Base-by-base conservation (phyloP, 2,113 vertebrate species). In the Oryzias celebensis region DNA sequence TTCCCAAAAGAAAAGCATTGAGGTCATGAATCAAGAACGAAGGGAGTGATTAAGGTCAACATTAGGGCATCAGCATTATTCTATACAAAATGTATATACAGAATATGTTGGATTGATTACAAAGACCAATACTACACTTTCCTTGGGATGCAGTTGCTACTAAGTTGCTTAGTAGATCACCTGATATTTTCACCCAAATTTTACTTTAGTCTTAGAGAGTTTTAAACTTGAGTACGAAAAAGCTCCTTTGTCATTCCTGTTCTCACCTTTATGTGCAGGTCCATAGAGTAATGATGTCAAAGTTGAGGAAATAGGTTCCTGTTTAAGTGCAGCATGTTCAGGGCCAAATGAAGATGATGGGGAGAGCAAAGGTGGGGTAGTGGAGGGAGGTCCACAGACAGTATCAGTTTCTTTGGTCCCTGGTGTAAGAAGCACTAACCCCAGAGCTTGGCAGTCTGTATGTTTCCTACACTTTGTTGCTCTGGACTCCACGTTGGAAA, bases 361-460 rank as follows among this genome's bases (percentile, higher is more conserved):
- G 0, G 91, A 84, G 41, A 86, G 78, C 61, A 89, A 75, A 54
- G 81, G 81, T 77, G 77, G 0, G 76, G 73, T 58, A 73, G 78
- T 51, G 0, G 81, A 78, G 1, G 65, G 82, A n/a, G 78, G 52
- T 74, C 94, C 94, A 71, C 96, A 98, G 64, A 93, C 14, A 7
- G 93, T 96, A 87, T 99, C 96, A 0, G 84, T 90, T 74, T 93
- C 91, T 84, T 83, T 94, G 0, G 93, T 95, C 69, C 97, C 97
- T 0, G 82, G 82, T 49, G 79, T 84, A 58, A 93, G 61, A 74
- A 96, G 82, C 65, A 82, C 82, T 89, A 94, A 87, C 58, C 93
- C 95, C 72, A 85, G 93, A 74, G 83, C 86, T 66, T 83, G 88
- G 89, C 97, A 99, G 91, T 96, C 89, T 15, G 92, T 95, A 89